phyloP scores from a whole-genome alignment of 2,113 vertebrate species.

The Oceanodroma tethys region DNA sequence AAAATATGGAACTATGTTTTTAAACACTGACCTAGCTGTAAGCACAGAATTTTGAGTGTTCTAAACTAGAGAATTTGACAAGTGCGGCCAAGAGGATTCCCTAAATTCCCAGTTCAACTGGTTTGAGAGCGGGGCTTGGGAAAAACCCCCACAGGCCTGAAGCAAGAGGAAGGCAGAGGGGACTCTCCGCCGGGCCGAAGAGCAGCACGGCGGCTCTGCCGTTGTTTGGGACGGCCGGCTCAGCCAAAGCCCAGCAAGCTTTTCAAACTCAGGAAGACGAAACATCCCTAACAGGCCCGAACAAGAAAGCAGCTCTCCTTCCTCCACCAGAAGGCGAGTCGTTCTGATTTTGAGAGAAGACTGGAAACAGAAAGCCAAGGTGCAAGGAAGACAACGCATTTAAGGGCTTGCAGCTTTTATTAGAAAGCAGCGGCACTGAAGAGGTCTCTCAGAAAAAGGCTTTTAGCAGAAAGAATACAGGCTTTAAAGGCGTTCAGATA shows the following conservation, averaged over 20 bases:
- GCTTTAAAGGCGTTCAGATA: neutral
- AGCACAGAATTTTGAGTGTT: neutral
- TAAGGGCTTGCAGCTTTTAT: neutral
- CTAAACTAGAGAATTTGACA: neutral
- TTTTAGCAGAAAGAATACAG: neutral
- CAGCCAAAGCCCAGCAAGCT: neutral
- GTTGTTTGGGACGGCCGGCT: neutral
- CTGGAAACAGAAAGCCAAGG: neutral
- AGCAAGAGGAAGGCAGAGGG: too few species aligned
- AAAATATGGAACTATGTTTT: neutral
- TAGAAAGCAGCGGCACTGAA: neutral
- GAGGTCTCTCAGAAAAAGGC: neutral
- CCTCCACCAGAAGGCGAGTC: neutral
- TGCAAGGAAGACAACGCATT: neutral
- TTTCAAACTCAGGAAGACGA: fast-evolving
- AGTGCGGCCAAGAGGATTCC: neutral
- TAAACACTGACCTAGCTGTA: neutral
- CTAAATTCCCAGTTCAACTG: neutral
- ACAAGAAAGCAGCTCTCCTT: neutral
- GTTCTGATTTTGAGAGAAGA: neutral
- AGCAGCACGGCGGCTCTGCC: fast-evolving
- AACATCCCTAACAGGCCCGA: fast-evolving
- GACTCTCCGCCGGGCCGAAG: too few species aligned
- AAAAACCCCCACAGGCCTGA: too few species aligned
- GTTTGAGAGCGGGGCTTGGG: neutral